Conservation (phyloP, 2,113 vertebrate genomes). For the Arvicanthis niloticus region DNA sequence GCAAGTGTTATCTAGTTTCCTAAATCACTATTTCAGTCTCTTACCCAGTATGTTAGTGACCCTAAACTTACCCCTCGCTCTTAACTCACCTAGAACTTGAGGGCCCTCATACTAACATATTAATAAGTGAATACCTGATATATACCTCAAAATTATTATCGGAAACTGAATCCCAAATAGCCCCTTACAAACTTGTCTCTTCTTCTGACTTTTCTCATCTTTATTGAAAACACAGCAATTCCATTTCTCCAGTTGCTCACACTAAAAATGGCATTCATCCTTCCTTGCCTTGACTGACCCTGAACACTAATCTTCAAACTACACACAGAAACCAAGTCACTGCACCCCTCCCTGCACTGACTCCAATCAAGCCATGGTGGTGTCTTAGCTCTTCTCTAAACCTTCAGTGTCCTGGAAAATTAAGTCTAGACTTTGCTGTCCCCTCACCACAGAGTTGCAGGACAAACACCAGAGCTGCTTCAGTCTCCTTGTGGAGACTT, state of each 20-base stretch:
- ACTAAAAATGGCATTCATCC: background rate
- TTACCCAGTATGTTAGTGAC: background rate
- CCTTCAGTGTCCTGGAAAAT: background rate
- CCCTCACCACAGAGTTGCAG: background rate
- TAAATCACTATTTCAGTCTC: background rate
- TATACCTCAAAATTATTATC: background rate
- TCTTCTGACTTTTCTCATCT: background rate
- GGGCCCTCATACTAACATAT: background rate
- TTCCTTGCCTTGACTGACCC: background rate
- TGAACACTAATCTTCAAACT: background rate
- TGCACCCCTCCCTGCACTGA: no score
- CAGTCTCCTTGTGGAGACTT: background rate
- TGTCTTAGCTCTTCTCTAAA: background rate
- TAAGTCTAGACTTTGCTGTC: background rate
- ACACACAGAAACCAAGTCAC: background rate
- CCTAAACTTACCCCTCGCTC: background rate
- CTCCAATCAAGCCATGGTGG: background rate
- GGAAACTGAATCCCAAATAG: constrained; percentile 45
- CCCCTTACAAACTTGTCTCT: constrained; percentile 22
- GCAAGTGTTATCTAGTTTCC: background rate
- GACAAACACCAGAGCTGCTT: background rate
- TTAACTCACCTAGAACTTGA: background rate
- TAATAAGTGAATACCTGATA: background rate
- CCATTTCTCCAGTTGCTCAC: background rate
- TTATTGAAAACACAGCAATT: background rate